Percentiles rank a stretch among this genome's conserved stretches.
phyloP scores from a whole-genome alignment of 2,888 invertebrate species.

The Keiferia lycopersicella region DNA sequence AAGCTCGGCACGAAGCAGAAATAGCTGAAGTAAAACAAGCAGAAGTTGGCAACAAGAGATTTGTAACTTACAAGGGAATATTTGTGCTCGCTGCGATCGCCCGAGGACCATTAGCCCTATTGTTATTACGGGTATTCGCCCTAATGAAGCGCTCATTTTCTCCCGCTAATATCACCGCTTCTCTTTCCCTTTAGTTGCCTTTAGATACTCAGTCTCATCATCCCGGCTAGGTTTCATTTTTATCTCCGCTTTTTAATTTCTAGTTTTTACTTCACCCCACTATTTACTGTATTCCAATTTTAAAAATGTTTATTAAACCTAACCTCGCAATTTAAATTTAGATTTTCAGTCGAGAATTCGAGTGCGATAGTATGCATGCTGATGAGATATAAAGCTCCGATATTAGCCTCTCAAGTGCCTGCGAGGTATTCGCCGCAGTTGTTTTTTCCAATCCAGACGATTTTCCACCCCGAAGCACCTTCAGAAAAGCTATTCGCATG shows the following conservation, averaged over 20 bases:
- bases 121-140: constrained; percentile 76
- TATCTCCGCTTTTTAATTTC: constrained; percentile 56
- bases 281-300: constrained; percentile 49
- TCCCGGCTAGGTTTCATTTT: constrained; percentile 65
- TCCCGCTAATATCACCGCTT: constrained; percentile 73
- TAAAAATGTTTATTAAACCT: constrained; percentile 35
- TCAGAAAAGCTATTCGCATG: constrained; percentile 66
- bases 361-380: constrained; percentile 61
- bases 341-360: constrained; percentile 58
- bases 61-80: constrained; percentile 56
- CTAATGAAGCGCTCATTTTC: constrained; percentile 79
- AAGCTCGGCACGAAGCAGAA: constrained; percentile 13
- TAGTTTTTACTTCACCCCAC: constrained; percentile 39
- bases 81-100: constrained; percentile 65
- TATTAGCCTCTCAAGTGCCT: constrained; percentile 64
- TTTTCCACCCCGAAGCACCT: constrained; percentile 55
- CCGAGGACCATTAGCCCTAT: constrained; percentile 73
- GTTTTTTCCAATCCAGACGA: constrained; percentile 59
- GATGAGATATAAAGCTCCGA: constrained; percentile 59
- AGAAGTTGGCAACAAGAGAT: constrained; percentile 43
- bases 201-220: constrained; percentile 65
- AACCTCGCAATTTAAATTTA: constrained; percentile 52
- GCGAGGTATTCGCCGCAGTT: constrained; percentile 60
- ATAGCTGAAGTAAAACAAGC: constrained; percentile 27
- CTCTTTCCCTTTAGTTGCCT: constrained; percentile 61